These are phyloP conservation scores for Thumatha senex DNA, from an alignment of 2,888 invertebrate genomes.

Conservation along the genomic window DNA sequence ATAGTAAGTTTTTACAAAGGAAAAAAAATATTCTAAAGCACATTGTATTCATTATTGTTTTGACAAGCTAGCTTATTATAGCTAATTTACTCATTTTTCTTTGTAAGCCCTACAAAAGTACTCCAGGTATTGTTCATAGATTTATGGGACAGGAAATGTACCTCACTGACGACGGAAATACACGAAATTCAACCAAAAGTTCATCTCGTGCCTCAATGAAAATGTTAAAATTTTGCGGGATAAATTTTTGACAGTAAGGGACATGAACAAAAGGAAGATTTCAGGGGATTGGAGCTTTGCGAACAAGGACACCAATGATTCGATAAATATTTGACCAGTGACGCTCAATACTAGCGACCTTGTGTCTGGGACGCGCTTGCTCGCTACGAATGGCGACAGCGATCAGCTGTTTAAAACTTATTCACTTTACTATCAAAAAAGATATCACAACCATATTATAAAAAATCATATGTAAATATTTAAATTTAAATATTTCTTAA, in stretches of 20 bases:
- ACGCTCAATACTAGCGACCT: constrained; percentile 70
- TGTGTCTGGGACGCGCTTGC: constrained; percentile 54
- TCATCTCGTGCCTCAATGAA: constrained; percentile 14
- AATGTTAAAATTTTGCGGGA: constrained; percentile 1
- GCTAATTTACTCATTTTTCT: constrained; percentile 3
- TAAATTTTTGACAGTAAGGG: neutral
- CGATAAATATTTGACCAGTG: constrained; percentile 62
- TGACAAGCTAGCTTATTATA: constrained; percentile 2
- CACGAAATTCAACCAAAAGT: constrained; percentile 46
- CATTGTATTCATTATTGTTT: neutral
- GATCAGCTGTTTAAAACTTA: constrained; percentile 55
- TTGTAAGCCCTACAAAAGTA: constrained; percentile 2
- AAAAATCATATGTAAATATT: neutral
- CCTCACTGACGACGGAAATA: constrained; percentile 27
- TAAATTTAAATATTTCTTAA: neutral
- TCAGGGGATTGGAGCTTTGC: constrained; percentile 5
- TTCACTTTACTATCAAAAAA: constrained; percentile 39
- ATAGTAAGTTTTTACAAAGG: too few relatives aligned
- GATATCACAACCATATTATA: neutral
- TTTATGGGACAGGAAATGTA: constrained; percentile 10
- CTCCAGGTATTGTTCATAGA: constrained; percentile 8
- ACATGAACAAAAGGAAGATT: constrained; percentile 15
- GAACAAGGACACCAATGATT: constrained; percentile 36
- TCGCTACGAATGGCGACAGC: constrained; percentile 47
- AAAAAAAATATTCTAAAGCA: too few relatives aligned